Conservation (phyloP, 2,113 vertebrate genomes). For the Cottus gobio region DNA sequence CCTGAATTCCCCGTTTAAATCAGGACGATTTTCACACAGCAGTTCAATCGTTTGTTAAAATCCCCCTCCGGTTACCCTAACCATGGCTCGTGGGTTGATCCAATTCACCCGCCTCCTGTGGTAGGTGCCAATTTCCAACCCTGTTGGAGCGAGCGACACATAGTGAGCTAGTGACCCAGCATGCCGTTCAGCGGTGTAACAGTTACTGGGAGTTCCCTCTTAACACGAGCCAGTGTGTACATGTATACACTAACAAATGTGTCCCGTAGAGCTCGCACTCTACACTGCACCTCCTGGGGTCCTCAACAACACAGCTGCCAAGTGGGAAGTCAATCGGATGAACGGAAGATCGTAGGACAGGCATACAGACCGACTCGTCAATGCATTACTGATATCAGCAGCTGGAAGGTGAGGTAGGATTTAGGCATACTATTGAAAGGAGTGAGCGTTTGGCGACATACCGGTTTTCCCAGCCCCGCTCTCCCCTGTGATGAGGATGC, state of each 20-base stretch:
- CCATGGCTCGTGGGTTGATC: neutral
- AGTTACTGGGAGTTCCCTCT: neutral
- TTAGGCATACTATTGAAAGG: neutral
- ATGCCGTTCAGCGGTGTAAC: neutral
- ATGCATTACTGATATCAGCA: neutral
- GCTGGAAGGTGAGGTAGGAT: neutral
- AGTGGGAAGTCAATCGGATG: neutral
- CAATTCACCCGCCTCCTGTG: neutral
- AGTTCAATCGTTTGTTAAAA: neutral
- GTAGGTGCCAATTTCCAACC: neutral
- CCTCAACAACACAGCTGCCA: neutral
- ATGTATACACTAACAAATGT: neutral
- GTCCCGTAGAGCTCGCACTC: neutral
- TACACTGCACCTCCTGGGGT: neutral
- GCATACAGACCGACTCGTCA: too few relatives aligned
- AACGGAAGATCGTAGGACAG: neutral
- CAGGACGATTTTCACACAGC: neutral
- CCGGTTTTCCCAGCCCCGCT: constrained; percentile 99
- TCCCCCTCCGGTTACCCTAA: neutral
- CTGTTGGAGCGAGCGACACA: neutral
- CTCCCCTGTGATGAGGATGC: constrained; percentile 98
- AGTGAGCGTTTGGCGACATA: constrained; percentile 62
- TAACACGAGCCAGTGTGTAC: neutral
- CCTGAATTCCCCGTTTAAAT: neutral
- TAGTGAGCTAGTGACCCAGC: neutral